Conservation (phyloP, 2,888 invertebrate species). For the Lochmaea capreae region DNA sequence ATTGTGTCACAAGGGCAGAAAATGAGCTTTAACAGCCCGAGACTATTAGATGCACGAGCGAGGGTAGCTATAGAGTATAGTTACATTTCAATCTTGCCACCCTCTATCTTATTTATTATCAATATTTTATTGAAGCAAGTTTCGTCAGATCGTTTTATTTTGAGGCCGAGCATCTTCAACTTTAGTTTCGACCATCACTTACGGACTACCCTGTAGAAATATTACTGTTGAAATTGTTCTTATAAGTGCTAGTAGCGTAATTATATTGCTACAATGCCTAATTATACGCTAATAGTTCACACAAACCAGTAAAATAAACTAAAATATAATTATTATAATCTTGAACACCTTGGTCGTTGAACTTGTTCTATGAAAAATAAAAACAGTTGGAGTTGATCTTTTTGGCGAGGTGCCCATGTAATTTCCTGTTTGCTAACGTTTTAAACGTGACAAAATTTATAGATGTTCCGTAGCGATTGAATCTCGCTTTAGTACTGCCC, state of each 20-base stretch:
- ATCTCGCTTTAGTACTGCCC: neutral
- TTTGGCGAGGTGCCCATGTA: conserved; percentile 42
- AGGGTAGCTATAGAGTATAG: too few species aligned
- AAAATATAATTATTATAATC: conserved; percentile 18
- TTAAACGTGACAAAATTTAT: conserved; percentile 32
- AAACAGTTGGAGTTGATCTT: conserved; percentile 30
- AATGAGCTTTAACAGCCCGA: too few species aligned
- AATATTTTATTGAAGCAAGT: too few species aligned
- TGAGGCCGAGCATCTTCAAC: too few species aligned
- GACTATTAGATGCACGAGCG: too few species aligned
- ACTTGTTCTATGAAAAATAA: conserved; percentile 36
- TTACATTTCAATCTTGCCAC: too few species aligned
- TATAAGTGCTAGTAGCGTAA: neutral
- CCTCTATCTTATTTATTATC: too few species aligned
- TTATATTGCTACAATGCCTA: neutral
- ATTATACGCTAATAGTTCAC: neutral
- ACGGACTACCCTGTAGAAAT: neutral
- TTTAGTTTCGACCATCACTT: too few species aligned
- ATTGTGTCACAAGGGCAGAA: too few species aligned
- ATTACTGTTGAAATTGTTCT: neutral
- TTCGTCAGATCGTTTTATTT: too few species aligned
- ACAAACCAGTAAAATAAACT: neutral
- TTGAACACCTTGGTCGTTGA: conserved; percentile 39
- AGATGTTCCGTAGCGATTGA: conserved; percentile 15
- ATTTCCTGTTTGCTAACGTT: conserved; percentile 29